Conservation (phyloP, 2,113 vertebrate genomes). For the Myodes glareolus region DNA sequence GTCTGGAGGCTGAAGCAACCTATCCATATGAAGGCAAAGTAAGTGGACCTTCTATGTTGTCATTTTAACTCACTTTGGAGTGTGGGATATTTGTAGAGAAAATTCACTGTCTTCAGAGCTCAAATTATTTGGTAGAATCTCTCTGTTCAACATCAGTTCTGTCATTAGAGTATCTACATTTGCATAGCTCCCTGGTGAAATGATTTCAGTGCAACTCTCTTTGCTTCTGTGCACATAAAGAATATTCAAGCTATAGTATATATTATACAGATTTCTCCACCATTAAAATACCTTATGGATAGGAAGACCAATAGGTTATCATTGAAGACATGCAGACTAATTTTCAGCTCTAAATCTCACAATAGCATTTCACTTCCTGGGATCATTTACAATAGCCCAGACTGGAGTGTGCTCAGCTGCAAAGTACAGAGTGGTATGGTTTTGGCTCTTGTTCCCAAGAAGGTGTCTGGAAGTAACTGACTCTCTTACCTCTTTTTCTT, state of each 20-base stretch:
- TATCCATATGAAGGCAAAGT: background rate
- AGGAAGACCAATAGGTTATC: background rate
- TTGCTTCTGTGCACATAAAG: background rate
- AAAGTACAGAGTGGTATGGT: background rate
- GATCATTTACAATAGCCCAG: background rate
- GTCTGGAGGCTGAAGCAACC: background rate
- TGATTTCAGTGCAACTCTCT: background rate
- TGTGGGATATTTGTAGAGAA: background rate
- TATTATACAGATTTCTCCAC: background rate
- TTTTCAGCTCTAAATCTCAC: background rate
- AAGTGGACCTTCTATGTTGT: background rate
- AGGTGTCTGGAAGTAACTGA: background rate
- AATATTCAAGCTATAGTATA: too few relatives aligned
- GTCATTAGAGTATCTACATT: background rate
- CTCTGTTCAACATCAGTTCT: background rate
- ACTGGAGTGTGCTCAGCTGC: background rate
- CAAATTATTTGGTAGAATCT: background rate
- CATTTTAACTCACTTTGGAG: background rate
- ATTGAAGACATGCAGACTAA: background rate
- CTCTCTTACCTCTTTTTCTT: conserved; percentile 3
- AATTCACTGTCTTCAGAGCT: background rate
- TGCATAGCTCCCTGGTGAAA: background rate
- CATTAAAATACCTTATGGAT: background rate
- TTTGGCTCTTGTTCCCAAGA: background rate
- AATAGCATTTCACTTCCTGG: background rate